Percentiles rank a stretch among this genome's conserved stretches.
Evolutionary conservation across 1,140 invertebrate genomes (phyloP).

Genomic region (Pentalonia nigronervosa): DNA sequence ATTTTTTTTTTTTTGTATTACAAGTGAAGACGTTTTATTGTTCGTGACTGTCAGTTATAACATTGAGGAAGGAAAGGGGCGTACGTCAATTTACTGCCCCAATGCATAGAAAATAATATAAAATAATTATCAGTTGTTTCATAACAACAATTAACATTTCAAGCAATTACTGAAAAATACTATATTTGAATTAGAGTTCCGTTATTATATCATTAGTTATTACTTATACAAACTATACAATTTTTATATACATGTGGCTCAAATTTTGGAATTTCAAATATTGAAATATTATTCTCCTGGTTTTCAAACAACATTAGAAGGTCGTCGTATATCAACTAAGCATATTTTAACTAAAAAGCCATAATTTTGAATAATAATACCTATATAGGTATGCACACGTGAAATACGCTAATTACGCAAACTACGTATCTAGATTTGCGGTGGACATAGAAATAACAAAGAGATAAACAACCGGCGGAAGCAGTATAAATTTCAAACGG

Average conservation of each 20-base stretch:
- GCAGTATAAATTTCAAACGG: not conserved
- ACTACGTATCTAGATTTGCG: not conserved
- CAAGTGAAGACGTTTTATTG: not conserved
- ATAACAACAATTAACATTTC: not conserved
- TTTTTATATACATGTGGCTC: not conserved
- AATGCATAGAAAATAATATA: not conserved
- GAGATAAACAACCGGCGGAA: not conserved
- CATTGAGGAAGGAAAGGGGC: too few species aligned
- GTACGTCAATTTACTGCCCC: too few species aligned
- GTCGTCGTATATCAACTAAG: not conserved
- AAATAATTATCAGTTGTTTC: not conserved
- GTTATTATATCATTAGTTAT: not conserved
- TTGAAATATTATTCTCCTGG: not conserved
- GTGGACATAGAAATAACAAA: not conserved
- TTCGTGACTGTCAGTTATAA: not conserved
- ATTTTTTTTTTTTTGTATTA: not conserved
- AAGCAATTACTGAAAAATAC: not conserved
- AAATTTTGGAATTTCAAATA: not conserved
- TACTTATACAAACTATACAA: not conserved
- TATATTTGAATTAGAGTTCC: too few species aligned
- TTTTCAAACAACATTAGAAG: not conserved
- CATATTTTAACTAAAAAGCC: not conserved
- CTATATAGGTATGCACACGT: not conserved
- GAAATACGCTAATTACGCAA: not conserved
- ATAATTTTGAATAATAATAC: not conserved